These are phyloP conservation scores for Drosophila dives DNA, from an alignment of 2,888 invertebrate species.

Conservation along the genomic window DNA sequence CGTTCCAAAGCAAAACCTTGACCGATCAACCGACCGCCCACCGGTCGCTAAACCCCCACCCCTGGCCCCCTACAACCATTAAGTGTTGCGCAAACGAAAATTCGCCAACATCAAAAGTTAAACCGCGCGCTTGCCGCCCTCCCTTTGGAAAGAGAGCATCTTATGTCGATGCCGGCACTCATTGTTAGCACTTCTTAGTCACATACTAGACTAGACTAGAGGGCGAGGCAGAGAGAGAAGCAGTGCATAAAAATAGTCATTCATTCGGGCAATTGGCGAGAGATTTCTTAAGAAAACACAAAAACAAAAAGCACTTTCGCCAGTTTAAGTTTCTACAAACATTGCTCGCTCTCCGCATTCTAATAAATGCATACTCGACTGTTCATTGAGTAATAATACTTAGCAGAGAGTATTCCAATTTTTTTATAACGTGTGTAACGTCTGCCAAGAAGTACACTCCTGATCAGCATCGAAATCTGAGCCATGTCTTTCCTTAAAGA, in stretches of 20 bases:
- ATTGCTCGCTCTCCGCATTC: slow-evolving; percentile 34
- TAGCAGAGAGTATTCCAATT: background rate
- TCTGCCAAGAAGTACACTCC: background rate
- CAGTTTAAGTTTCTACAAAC: slow-evolving; percentile 25
- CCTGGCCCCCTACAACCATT: background rate
- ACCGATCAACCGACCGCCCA: slow-evolving; percentile 63
- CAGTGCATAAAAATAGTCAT: slow-evolving; percentile 58
- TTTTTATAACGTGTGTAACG: background rate
- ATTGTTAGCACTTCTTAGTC: slow-evolving; percentile 46
- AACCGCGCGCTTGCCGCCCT: background rate
- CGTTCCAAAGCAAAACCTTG: slow-evolving; percentile 69
- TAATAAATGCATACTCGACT: slow-evolving; percentile 23
- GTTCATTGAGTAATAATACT: slow-evolving; percentile 62
- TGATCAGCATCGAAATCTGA: background rate
- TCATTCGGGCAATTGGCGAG: slow-evolving; percentile 45
- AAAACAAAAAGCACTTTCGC: slow-evolving; percentile 68
- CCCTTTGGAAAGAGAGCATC: background rate
- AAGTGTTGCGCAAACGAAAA: slow-evolving; percentile 69
- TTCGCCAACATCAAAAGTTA: slow-evolving; percentile 44
- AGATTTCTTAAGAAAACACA: slow-evolving; percentile 8
- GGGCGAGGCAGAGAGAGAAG: slow-evolving; percentile 13
- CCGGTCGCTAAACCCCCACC: slow-evolving; percentile 17
- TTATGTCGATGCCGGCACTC: slow-evolving; percentile 40
- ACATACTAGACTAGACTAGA: slow-evolving; percentile 40
- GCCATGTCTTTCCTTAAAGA: background rate